Percentiles rank a stretch among this genome's conserved stretches.
Conservation (phyloP, 35 echinoderm and acorn worm species). For the Heliocidaris erythrogramma region DNA sequence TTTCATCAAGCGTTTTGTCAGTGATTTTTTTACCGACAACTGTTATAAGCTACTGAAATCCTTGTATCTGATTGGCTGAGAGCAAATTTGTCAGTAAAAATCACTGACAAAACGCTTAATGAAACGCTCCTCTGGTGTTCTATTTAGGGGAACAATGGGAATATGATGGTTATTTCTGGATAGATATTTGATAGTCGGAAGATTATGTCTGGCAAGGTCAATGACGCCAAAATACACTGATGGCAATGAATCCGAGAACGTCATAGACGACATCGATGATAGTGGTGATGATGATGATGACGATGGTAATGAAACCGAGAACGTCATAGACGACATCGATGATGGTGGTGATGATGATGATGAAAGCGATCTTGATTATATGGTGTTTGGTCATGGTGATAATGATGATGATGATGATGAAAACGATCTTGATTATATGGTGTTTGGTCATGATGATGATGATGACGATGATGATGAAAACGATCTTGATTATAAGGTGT, state of each 20-base stretch:
- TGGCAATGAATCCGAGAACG: background rate
- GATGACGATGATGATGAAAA: background rate
- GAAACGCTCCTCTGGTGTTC: too few species aligned
- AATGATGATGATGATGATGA: slow-evolving; percentile 9
- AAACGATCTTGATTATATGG: too few species aligned
- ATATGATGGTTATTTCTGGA: background rate
- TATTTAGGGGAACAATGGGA: background rate
- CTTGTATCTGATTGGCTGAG: too few species aligned
- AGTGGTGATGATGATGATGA: background rate
- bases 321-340: background rate
- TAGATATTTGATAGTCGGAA: background rate
- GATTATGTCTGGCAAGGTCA: background rate
- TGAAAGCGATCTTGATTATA: background rate
- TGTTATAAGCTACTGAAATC: too few species aligned
- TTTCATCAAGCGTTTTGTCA: too few species aligned
- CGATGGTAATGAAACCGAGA: background rate
- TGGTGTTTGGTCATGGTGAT: too few species aligned
- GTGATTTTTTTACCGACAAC: too few species aligned
- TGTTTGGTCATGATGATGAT: background rate
- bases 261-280: background rate
- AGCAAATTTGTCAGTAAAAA: too few species aligned
- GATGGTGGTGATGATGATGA: background rate
- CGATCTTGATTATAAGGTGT: too few species aligned
- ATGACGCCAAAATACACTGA: background rate
- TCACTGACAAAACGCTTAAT: too few species aligned